A percentile compares a stretch with the other conserved stretches of the same genome.
Conservation (phyloP, 2,113 vertebrate species). For the Mustelus asterias region DNA sequence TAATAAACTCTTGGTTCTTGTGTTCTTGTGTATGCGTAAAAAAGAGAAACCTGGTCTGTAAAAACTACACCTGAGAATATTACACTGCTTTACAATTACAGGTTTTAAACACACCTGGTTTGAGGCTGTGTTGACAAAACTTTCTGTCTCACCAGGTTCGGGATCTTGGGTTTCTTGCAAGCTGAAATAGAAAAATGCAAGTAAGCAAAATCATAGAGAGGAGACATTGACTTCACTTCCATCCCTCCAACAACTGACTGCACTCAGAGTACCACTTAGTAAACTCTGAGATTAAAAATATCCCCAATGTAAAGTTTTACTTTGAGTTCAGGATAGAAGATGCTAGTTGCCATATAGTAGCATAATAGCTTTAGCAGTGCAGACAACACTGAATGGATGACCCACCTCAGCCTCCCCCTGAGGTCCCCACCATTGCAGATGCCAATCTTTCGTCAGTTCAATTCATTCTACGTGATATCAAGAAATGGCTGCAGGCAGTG, state of each 20-base stretch:
- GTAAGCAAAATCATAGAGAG: background rate
- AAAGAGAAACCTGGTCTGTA: background rate
- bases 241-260: background rate
- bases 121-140: constrained; percentile 74
- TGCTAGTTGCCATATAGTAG: background rate
- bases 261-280: background rate
- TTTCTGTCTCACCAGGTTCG: constrained; percentile 85
- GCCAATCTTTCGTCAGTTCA: no score
- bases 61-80: background rate
- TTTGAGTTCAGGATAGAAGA: background rate
- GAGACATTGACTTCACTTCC: background rate
- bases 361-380: background rate
- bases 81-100: background rate
- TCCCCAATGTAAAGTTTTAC: constrained; percentile 41
- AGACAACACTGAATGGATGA: no score
- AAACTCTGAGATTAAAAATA: background rate
- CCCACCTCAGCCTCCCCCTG: no score
- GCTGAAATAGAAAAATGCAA: constrained; percentile 58
- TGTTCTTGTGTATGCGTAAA: no score
- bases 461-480: no score
- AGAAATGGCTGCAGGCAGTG: no score
- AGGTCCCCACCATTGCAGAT: no score
- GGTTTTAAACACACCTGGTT: constrained; percentile 62
- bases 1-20: no score
- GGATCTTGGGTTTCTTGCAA: constrained; percentile 88